A percentile compares a stretch with the other conserved stretches of the same genome.
Evolutionary conservation across 2,797 vertebrate species (phyloP).

Genomic region (Erethizon dorsatum): DNA sequence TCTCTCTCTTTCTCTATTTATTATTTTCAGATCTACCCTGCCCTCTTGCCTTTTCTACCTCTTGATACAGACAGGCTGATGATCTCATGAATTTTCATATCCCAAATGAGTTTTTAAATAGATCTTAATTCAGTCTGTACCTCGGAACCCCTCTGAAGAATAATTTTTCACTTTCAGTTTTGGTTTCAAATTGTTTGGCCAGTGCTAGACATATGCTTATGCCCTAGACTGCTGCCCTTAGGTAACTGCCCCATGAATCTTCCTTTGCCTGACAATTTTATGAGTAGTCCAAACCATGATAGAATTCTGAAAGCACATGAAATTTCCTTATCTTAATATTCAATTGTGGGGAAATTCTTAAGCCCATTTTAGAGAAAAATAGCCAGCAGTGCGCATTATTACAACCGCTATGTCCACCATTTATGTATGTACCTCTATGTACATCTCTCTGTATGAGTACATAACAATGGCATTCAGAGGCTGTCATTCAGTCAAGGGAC

Average conservation of each 20-base stretch:
- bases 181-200: constrained; percentile 50
- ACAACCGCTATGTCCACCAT: constrained; percentile 66
- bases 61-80: constrained; percentile 59
- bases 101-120: constrained; percentile 43
- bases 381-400: constrained; percentile 78
- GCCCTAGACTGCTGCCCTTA: not conserved
- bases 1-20: not conserved
- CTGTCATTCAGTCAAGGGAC: constrained; percentile 81
- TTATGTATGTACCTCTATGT: constrained; percentile 72
- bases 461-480: constrained; percentile 81
- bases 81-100: constrained; percentile 70
- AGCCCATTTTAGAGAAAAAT: constrained; percentile 54
- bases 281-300: not conserved
- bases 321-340: not conserved
- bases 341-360: constrained; percentile 35
- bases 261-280: not conserved
- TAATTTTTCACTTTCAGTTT: constrained; percentile 37
- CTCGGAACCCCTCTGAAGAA: not conserved
- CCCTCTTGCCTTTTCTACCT: constrained; percentile 68
- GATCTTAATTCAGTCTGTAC: not conserved
- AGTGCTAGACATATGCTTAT: not conserved
- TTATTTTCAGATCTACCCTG: constrained; percentile 60
- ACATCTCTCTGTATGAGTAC: constrained; percentile 76
- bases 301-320: not conserved
- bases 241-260: not conserved